Evolutionary conservation across 1,140 invertebrate genomes (phyloP), one percentile per base, ranked within the genome.

Genomic region (Macrosteles quadrilineatus): DNA sequence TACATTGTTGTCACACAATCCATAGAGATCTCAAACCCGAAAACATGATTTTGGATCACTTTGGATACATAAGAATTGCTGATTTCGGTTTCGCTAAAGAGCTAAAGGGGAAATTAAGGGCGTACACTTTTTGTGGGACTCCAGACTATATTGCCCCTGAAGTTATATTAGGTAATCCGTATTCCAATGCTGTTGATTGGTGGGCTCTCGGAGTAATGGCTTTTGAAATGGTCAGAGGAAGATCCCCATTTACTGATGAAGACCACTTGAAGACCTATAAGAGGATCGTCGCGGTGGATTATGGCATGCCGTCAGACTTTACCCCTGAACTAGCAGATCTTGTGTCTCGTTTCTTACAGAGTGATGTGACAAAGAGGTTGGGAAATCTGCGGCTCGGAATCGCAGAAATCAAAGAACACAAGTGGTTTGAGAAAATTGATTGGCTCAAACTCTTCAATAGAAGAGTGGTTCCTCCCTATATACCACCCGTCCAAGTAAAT

Each of bases 11-110:
- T 77, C 90, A 93, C 78, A 81, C 98, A 67, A 86, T 98, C 57
- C 98, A 98, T 79, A 85, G 96, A 40, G 95, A 98, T 84, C 83
- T 98, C 55, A 98, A 98, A 80, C 97, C 96, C 1, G 97, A 99
- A 83, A 99, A 98, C 82, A 90, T 98, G 73, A 83, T 98, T 55
- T 90, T 99, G 66, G 90, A 88, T 77, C 82, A 84, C 72, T 85
- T 84, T 40, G 97, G 97, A 1, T 98, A 98, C 78, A 0, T 69
- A 4, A 72, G 71, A 53, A 25, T 74, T 19, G 66, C 64, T 1
- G 73, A 74, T 59, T 74, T 73, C 21, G 69, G 71, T 3, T 71
- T 74, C 36, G 47, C 47, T 29, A 74, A 74, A 62, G 19, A 68
- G 12, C 45, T 71, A 3, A 59, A 21, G 25, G 23, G 19, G 17